These are phyloP conservation scores for Hetaerina americana DNA, from an alignment of 1,140 invertebrate species.

Conservation along the genomic window DNA sequence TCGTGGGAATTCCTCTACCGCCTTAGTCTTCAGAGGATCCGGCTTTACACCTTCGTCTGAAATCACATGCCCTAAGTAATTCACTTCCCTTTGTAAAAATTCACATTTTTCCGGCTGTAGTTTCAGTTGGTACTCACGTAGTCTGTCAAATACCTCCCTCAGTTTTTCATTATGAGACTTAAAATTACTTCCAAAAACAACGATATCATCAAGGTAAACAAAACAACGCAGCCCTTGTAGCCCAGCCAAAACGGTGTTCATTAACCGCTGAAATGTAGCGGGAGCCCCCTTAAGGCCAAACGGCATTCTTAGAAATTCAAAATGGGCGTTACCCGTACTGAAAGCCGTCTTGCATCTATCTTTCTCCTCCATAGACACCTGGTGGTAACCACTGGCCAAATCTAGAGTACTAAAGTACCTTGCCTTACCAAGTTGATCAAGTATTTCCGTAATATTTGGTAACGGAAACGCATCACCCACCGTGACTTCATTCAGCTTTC, in stretches of 20 bases:
- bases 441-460: constrained; percentile 33
- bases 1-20: constrained; percentile 19
- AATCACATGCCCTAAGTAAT: constrained; percentile 21
- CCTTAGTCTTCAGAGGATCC: constrained; percentile 20
- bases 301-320: constrained; percentile 26
- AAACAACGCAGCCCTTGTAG: constrained; percentile 16
- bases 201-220: constrained; percentile 26
- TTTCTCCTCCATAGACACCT: constrained; percentile 28
- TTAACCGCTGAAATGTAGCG: constrained; percentile 29
- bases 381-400: constrained; percentile 33
- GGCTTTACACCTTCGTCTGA: constrained; percentile 16
- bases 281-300: too few species aligned
- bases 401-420: constrained; percentile 35
- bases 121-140: constrained; percentile 17
- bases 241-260: constrained; percentile 25
- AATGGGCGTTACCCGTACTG: constrained; percentile 23
- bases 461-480: constrained; percentile 36
- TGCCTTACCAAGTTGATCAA: constrained; percentile 29
- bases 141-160: constrained; percentile 15
- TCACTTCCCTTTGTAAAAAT: constrained; percentile 20
- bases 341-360: constrained; percentile 35
- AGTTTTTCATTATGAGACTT: constrained; percentile 13
- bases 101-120: constrained; percentile 23
- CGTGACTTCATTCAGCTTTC: constrained; percentile 28
- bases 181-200: constrained; percentile 15